Percentiles rank a stretch among this genome's conserved stretches.
These are phyloP conservation scores for Threskiornis aethiopicus DNA, from an alignment of 2,797 vertebrate species.

Conservation along the genomic window DNA sequence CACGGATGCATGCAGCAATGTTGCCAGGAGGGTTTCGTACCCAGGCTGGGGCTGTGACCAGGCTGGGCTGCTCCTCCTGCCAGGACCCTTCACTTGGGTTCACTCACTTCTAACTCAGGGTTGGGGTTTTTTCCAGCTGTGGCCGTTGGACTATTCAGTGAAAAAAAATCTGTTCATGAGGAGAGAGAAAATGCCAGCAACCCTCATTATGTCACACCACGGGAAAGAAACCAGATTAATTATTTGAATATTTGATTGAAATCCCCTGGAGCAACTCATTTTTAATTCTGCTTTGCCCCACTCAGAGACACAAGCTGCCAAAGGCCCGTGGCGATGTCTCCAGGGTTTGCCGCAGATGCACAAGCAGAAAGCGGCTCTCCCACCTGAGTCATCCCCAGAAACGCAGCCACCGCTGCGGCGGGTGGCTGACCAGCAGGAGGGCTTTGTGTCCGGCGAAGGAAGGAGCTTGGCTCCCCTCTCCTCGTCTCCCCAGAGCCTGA, in stretches of 20 bases:
- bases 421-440: not conserved
- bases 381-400: not conserved
- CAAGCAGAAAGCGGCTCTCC: not conserved
- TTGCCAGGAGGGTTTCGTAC: not conserved
- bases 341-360: not conserved
- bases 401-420: fast-evolving
- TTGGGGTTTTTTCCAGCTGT: not conserved
- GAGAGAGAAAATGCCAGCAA: not conserved
- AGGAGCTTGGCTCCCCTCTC: not conserved
- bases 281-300: not conserved
- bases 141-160: not conserved
- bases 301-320: fast-evolving
- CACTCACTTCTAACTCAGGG: fast-evolving
- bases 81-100: not conserved
- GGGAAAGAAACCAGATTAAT: not conserved
- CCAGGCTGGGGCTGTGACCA: not conserved
- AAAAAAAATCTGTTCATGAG: not conserved
- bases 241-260: not conserved
- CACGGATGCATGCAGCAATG: not conserved
- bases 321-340: fast-evolving
- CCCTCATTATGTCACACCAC: not conserved
- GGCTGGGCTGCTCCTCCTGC: not conserved
- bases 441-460: not conserved
- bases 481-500: not conserved
- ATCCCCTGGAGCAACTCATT: not conserved